These are phyloP conservation scores for Nasua narica DNA, from an alignment of 2,797 vertebrate species.

Conservation along the genomic window DNA sequence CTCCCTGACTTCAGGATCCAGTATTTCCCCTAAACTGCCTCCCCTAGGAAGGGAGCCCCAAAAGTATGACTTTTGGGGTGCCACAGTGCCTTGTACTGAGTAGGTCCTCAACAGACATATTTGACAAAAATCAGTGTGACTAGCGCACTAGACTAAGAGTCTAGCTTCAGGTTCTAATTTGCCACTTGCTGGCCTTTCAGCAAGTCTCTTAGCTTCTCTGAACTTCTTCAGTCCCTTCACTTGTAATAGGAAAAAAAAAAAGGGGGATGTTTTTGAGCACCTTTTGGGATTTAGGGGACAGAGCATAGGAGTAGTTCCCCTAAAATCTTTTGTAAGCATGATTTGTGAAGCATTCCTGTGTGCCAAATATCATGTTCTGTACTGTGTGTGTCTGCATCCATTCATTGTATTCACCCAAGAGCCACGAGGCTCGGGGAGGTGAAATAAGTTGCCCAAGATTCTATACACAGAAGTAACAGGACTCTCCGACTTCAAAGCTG, in stretches of 20 bases:
- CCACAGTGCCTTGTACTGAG: background rate
- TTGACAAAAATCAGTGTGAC: background rate
- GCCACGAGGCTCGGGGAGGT: background rate
- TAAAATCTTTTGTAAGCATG: background rate
- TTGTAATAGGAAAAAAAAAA: background rate
- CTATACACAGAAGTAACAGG: background rate
- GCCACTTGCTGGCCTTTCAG: background rate
- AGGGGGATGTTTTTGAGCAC: background rate
- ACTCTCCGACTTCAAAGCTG: no score
- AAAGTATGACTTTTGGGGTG: background rate
- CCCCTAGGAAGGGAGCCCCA: background rate
- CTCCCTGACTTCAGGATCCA: background rate
- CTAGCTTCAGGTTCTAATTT: background rate
- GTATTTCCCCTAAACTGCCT: fast-evolving
- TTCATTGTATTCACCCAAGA: background rate
- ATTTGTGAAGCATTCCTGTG: background rate
- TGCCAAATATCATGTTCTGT: background rate
- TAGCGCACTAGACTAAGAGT: background rate
- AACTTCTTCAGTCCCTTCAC: background rate
- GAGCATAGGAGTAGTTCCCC: background rate
- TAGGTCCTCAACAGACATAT: background rate
- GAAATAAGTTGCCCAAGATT: background rate
- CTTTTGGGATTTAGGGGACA: background rate
- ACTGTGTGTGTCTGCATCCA: background rate
- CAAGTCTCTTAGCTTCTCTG: background rate